Percentiles rank a stretch among this genome's conserved stretches.
Conservation (phyloP, 2,797 vertebrate genomes). For the Smutsia temminckii region DNA sequence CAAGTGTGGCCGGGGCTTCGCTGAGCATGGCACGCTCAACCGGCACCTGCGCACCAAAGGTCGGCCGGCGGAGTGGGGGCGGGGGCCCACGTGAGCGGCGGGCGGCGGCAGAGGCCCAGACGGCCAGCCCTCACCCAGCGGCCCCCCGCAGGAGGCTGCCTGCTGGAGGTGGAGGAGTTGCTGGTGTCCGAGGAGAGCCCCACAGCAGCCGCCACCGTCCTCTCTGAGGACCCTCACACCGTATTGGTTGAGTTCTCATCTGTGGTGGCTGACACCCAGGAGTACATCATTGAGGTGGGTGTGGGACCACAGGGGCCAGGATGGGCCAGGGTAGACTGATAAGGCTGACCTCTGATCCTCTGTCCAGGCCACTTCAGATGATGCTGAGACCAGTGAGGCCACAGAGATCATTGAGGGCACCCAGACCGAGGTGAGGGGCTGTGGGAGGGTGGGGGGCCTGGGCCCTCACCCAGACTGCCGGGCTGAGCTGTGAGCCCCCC, state of each 20-base stretch:
- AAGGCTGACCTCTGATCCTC: slow-evolving; percentile 5
- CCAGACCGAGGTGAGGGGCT: slow-evolving; percentile 82
- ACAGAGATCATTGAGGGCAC: slow-evolving; percentile 86
- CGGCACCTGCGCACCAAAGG: slow-evolving; percentile 97
- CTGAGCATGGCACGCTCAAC: slow-evolving; percentile 97
- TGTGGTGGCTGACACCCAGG: slow-evolving; percentile 97
- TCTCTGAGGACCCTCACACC: slow-evolving; percentile 93
- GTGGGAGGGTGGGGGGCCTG: not conserved
- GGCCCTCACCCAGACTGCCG: not conserved
- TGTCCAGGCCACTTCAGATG: slow-evolving; percentile 85
- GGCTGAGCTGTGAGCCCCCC: not conserved
- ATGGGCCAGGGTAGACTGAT: accelerated
- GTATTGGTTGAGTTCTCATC: slow-evolving; percentile 98
- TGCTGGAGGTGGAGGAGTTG: slow-evolving; percentile 86
- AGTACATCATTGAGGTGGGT: slow-evolving; percentile 97
- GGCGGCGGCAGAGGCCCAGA: accelerated
- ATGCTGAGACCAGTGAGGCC: slow-evolving; percentile 87
- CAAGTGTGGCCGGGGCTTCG: slow-evolving; percentile 94
- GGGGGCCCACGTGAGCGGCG: no score
- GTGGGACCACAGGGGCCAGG: not conserved
- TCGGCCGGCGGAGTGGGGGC: slow-evolving; percentile 47
- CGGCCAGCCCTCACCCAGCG: not conserved
- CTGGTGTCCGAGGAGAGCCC: slow-evolving; percentile 86
- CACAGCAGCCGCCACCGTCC: slow-evolving; percentile 85
- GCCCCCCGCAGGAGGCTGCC: slow-evolving; percentile 90